Conservation (phyloP, 2,888 invertebrate species). For the Falcaria lacertinaria region DNA sequence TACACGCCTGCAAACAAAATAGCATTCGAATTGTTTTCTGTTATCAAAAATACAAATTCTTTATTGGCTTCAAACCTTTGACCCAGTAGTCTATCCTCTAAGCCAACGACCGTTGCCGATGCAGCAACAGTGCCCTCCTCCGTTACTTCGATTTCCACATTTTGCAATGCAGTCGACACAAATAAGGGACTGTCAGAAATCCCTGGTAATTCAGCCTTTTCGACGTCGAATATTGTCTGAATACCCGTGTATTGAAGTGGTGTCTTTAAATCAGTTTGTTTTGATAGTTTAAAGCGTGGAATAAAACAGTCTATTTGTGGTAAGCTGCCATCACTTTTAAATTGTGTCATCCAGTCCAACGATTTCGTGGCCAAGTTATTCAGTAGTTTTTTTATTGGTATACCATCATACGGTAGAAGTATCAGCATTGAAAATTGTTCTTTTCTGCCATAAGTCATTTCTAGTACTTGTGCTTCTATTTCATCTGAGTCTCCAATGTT, state of each 20-base stretch:
- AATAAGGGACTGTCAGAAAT: constrained; percentile 78
- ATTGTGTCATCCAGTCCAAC: constrained; percentile 69
- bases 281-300: constrained; percentile 79
- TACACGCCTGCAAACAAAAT: constrained; percentile 82
- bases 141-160: constrained; percentile 84
- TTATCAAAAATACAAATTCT: constrained; percentile 83
- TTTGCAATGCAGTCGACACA: constrained; percentile 83
- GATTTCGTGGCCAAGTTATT: constrained; percentile 69
- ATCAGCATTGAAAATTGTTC: constrained; percentile 83
- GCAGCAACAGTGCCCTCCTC: constrained; percentile 87
- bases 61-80: constrained; percentile 82
- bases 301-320: constrained; percentile 79
- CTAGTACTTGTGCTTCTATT: constrained; percentile 81
- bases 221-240: constrained; percentile 80
- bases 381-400: constrained; percentile 68
- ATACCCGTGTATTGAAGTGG: constrained; percentile 80
- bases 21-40: constrained; percentile 79
- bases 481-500: constrained; percentile 72
- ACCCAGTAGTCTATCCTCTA: constrained; percentile 63
- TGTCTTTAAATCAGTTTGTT: constrained; percentile 63
- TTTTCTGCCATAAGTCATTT: constrained; percentile 83
- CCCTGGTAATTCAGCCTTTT: constrained; percentile 79
- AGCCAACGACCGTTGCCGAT: constrained; percentile 76
- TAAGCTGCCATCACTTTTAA: constrained; percentile 57
- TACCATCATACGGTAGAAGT: constrained; percentile 80